Evolutionary conservation across 2,888 invertebrate genomes (phyloP).

Genomic region (Epinotia demarniana): DNA sequence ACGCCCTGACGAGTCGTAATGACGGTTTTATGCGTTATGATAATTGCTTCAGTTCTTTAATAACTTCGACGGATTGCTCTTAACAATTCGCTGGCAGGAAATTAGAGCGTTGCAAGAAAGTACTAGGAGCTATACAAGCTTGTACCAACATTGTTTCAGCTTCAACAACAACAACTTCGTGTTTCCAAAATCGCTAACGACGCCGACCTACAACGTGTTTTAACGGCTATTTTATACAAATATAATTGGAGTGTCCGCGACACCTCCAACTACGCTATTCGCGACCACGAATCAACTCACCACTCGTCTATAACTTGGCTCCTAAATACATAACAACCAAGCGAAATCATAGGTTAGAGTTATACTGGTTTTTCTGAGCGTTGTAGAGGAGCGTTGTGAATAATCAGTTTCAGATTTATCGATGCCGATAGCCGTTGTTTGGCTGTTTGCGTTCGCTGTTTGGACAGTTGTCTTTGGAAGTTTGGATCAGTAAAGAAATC

Average conservation of each 20-base stretch:
- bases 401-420: conserved; percentile 38
- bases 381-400: background rate
- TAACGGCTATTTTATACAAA: conserved; percentile 81
- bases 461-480: conserved; percentile 34
- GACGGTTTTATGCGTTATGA: conserved; percentile 81
- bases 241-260: conserved; percentile 67
- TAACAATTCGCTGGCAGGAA: background rate
- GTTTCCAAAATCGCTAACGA: conserved; percentile 52
- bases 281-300: background rate
- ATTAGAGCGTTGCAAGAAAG: background rate
- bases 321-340: background rate
- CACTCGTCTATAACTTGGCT: background rate
- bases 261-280: background rate
- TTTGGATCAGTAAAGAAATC: conserved; percentile 14
- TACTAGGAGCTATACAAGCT: background rate
- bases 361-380: background rate
- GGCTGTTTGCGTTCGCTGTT: conserved; percentile 32
- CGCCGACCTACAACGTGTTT: conserved; percentile 68
- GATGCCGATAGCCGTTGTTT: conserved; percentile 34
- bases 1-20: conserved; percentile 76
- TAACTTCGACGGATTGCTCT: background rate
- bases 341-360: background rate
- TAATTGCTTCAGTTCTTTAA: conserved; percentile 66
- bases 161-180: background rate
- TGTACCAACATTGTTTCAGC: no score